Evolutionary conservation across 1,140 invertebrate species (phyloP), one percentile per base, ranked within the genome.

Genomic region (Drosophila novamexicana): DNA sequence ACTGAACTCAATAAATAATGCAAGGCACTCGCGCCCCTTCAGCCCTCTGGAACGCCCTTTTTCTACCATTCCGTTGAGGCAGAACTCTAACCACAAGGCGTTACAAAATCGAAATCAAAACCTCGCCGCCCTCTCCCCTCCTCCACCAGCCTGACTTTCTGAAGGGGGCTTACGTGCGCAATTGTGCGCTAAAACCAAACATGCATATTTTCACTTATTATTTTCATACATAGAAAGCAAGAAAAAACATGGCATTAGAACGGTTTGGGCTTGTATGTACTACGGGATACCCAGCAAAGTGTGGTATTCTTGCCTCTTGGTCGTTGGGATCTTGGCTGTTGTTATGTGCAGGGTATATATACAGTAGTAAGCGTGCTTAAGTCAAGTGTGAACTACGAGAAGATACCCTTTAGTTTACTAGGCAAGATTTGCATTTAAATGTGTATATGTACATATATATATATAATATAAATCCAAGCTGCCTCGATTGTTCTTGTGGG

Each of bases 151-250:
- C 62, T 52, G 39, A 40, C 18, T 54, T 49, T 18, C 68, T 49
- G 29, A 44, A 39, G 62, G 66, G 53, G 52, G 50, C 36, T 69
- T 73, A 82, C 75, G 71, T 86, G 79, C 78, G 61, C 83, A 85
- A 86, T 85, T 85, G 75, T 81, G 78, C 75, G 83, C 79, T 86
- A 79, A 88, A 88, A 83, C 69, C 83, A 88, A 88, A 83, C 84
- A 88, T 82, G 82, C 86, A 86, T 88, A 86, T 86, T 83, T 86
- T 83, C 76, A 88, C 83, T 88, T 86, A 86, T 86, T 86, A 86
- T 86, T 88, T 86, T 79, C 50, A 83, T 77, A 70, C 70, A 83
- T 76, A 75, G 67, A 81, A 62, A 44, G 71, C 75, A 67, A 34
- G 29, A 34, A 34, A 32, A 56, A 40, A 14, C 8, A 47, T 9